A percentile compares a stretch with the other conserved stretches of the same genome.
Conservation (phyloP, 2,113 vertebrate genomes). For the Mesocricetus auratus region DNA sequence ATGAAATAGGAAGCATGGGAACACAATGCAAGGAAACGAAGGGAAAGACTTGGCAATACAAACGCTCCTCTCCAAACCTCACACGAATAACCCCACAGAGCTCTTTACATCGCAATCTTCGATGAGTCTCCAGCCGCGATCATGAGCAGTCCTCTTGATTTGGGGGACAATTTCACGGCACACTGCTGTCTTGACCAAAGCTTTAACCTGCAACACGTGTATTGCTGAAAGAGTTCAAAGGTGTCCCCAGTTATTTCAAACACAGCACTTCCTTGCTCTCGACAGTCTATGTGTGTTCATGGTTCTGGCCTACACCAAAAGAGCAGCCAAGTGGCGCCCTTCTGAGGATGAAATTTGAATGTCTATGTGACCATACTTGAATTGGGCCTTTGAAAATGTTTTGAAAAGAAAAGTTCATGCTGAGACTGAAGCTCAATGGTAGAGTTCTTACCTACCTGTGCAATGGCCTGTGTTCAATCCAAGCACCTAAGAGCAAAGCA, state of each 20-base stretch:
- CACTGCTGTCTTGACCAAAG: not conserved
- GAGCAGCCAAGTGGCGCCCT: not conserved
- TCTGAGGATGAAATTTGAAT: not conserved
- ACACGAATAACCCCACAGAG: conserved; percentile 48
- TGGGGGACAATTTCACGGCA: conserved; percentile 1
- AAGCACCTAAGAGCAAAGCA: not conserved
- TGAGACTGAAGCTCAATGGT: not conserved
- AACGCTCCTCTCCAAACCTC: conserved; percentile 28
- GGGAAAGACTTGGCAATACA: conserved; percentile 48
- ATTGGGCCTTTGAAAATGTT: not conserved
- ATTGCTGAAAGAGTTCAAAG: conserved; percentile 62
- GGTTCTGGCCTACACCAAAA: not conserved
- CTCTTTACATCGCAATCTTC: not conserved
- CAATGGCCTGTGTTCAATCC: not conserved
- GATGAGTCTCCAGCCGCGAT: not conserved
- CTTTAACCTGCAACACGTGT: conserved; percentile 24
- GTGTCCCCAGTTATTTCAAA: not conserved
- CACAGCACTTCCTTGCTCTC: not conserved
- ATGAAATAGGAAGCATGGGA: conserved; percentile 8
- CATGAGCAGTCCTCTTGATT: not conserved
- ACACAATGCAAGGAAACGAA: conserved; percentile 68
- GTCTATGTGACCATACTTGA: conserved; percentile 12
- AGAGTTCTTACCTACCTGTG: not conserved
- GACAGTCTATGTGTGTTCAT: not conserved
- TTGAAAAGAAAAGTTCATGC: not conserved